These are phyloP conservation scores for Strix uralensis DNA, from an alignment of 2,113 vertebrate genomes.

Conservation along the genomic window DNA sequence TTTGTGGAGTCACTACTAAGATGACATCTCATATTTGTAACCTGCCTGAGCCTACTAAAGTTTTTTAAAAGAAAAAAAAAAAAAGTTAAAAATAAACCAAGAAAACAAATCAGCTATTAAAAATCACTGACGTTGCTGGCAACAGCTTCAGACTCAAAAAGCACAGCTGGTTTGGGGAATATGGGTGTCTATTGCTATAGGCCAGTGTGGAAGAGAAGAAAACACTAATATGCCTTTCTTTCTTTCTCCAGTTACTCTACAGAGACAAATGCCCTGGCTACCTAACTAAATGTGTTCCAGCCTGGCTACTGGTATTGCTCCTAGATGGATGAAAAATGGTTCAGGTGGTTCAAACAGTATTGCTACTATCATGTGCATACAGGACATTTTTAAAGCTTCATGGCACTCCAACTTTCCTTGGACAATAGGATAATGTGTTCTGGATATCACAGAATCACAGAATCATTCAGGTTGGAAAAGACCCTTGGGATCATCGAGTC, in stretches of 20 bases:
- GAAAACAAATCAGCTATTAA: neutral
- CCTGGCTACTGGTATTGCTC: neutral
- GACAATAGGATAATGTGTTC: neutral
- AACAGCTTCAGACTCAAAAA: neutral
- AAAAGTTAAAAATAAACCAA: neutral
- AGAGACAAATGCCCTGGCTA: neutral
- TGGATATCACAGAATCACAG: neutral
- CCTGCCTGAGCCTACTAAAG: neutral
- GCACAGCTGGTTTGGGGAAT: neutral
- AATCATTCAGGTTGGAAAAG: too few species aligned
- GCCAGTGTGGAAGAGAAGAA: neutral
- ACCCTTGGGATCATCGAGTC: too few species aligned
- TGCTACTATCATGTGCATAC: neutral
- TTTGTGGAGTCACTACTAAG: neutral
- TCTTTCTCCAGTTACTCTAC: neutral
- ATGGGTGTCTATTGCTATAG: neutral
- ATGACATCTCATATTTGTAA: neutral
- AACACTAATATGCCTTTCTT: neutral
- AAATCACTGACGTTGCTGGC: neutral
- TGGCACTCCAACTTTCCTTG: neutral
- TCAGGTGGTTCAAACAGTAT: neutral
- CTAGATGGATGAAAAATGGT: neutral
- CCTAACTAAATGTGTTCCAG: neutral
- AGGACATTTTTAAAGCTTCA: neutral
- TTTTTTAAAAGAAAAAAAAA: neutral